Percentiles rank a stretch among this genome's conserved stretches.
Conservation (phyloP, 1,140 invertebrate species). For the Drosophila setifemur region DNA sequence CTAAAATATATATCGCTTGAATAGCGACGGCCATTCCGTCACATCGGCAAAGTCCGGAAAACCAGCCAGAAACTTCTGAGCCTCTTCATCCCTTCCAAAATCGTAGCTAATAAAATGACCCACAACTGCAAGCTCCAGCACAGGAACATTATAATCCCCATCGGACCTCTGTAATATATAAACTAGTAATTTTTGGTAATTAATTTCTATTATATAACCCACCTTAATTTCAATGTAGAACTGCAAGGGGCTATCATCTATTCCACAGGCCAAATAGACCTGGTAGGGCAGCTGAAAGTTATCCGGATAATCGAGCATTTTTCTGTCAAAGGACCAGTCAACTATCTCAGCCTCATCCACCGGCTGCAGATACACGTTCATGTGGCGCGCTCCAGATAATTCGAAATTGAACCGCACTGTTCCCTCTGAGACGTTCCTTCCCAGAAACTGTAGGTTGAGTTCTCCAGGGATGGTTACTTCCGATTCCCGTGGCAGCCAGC, state of each 20-base stretch:
- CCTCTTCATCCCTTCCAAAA: constrained; percentile 21
- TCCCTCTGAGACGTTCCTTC: constrained; percentile 14
- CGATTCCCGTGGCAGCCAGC: constrained; percentile 42
- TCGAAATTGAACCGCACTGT: constrained; percentile 55
- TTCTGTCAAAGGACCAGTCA: constrained; percentile 85
- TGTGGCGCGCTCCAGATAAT: constrained; percentile 87
- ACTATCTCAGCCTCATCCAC: constrained; percentile 83
- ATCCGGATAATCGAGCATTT: constrained; percentile 81
- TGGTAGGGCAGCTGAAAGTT: constrained; percentile 86
- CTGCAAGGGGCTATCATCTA: constrained; percentile 84
- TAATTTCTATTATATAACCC: constrained; percentile 21
- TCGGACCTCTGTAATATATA: constrained; percentile 82
- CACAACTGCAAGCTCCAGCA: constrained; percentile 36
- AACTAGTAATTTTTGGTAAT: neutral
- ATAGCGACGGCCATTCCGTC: constrained; percentile 33
- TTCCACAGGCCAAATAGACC: constrained; percentile 86
- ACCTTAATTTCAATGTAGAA: constrained; percentile 86
- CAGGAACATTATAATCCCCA: constrained; percentile 31
- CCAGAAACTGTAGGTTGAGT: constrained; percentile 25
- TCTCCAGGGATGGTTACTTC: constrained; percentile 21
- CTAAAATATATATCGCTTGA: constrained; percentile 31
- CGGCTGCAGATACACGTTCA: constrained; percentile 87
- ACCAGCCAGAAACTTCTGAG: neutral
- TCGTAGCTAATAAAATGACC: constrained; percentile 35
- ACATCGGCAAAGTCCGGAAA: constrained; percentile 27